Percentiles rank a stretch among this genome's conserved stretches.
Evolutionary conservation across 2,113 vertebrate genomes (phyloP).

Genomic region (Mormyrus lacerda): DNA sequence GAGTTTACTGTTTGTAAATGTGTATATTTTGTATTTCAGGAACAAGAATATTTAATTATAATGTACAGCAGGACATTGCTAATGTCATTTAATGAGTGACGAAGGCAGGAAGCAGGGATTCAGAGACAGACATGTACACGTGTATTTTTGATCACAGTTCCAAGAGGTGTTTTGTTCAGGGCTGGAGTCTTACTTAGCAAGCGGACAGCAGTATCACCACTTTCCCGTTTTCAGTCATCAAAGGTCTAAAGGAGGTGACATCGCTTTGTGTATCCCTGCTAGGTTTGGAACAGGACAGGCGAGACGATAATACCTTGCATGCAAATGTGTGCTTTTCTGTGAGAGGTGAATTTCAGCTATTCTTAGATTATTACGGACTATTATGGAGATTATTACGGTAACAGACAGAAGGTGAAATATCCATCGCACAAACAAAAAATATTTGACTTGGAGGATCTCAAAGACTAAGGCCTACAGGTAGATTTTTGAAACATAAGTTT

Average conservation of each 20-base stretch:
- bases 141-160: not conserved
- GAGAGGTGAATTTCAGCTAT: not conserved
- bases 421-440: not conserved
- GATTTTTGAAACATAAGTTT: not conserved
- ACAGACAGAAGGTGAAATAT: not conserved
- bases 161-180: not conserved
- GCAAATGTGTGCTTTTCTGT: not conserved
- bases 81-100: constrained; percentile 13
- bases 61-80: constrained; percentile 47
- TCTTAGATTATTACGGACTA: not conserved
- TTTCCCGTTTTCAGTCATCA: not conserved
- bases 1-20: constrained; percentile 61
- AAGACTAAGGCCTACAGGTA: not conserved
- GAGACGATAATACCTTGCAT: not conserved
- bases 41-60: constrained; percentile 69
- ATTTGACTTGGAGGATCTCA: not conserved
- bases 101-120: not conserved
- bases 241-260: not conserved
- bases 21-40: constrained; percentile 68
- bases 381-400: not conserved
- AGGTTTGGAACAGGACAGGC: not conserved
- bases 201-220: not conserved
- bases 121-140: not conserved
- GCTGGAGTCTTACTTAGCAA: not conserved
- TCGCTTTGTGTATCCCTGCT: not conserved